A percentile compares a stretch with the other conserved stretches of the same genome.
These are phyloP conservation scores for Pyrocoelia pectoralis DNA, from an alignment of 2,888 invertebrate genomes.

Conservation along the genomic window DNA sequence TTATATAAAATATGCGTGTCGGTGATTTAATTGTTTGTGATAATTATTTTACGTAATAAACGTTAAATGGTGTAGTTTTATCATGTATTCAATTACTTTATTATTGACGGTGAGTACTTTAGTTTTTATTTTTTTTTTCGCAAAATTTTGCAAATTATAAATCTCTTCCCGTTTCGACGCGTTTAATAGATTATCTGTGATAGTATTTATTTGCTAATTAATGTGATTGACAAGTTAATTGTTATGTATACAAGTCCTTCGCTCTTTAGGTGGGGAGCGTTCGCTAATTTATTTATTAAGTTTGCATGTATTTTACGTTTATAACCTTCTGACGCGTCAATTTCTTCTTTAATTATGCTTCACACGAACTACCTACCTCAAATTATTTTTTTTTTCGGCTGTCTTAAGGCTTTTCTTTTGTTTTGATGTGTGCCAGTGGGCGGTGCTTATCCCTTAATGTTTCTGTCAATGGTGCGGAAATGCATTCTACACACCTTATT, in stretches of 20 bases:
- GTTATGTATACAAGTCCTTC: constrained; percentile 52
- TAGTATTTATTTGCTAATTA: constrained; percentile 42
- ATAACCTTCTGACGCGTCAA: constrained; percentile 18
- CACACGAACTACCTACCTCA: too few species aligned
- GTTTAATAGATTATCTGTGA: constrained; percentile 29
- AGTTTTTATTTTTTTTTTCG: constrained; percentile 30
- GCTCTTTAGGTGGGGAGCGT: constrained; percentile 49
- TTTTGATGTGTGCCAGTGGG: constrained; percentile 20
- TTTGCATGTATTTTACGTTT: constrained; percentile 14
- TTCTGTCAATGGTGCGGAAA: constrained; percentile 21
- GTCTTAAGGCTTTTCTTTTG: constrained; percentile 18
- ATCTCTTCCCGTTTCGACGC: too few species aligned
- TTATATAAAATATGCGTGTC: constrained; percentile 19
- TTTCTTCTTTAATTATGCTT: background rate
- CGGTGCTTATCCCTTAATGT: constrained; percentile 2
- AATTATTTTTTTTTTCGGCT: constrained; percentile 1
- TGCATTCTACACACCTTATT: constrained; percentile 15
- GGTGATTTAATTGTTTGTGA: constrained; percentile 3
- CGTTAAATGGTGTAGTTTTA: constrained; percentile 35
- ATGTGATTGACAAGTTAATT: constrained; percentile 54
- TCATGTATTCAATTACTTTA: constrained; percentile 51
- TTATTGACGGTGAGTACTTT: constrained; percentile 49
- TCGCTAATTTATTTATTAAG: constrained; percentile 51
- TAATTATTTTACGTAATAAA: constrained; percentile 19
- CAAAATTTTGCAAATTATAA: too few species aligned